Base-by-base conservation (phyloP, 1,140 invertebrate species). In the Orius insidiosus region DNA sequence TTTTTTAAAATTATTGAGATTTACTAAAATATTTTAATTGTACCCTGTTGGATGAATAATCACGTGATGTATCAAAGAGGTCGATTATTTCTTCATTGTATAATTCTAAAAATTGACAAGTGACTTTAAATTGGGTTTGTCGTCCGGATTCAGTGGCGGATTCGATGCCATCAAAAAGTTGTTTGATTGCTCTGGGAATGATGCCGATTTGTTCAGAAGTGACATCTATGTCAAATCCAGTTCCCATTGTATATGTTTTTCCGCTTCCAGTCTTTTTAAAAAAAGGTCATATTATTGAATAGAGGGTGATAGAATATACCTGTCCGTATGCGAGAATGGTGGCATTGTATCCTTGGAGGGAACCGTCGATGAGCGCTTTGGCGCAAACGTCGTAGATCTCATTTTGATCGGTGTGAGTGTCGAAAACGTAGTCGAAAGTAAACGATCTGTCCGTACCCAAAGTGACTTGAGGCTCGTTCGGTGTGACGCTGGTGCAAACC, bases 181-280 rank as follows among this genome's bases (percentile, higher is more conserved):
- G 84, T 45, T 77, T 70, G 33, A 98, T 85, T 4, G 93, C 90
- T 47, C 94, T 73, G 0, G 93, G 92, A 54, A 97, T 89, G 52
- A 97, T 93, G 2, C 94, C 93, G 42, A 76, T 67, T 50, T 79
- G 72, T 8, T 80, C 74, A 3, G 77, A 72, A 15, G 70, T 67
- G 4, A 75, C 61, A 47, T 84, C 79, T 2, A 87, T 71, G 56
- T 97, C 92, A 63, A 97, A 96, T 0, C 88, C 92, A 5, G 93
- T 97, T 14, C 95, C 95, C 95, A 98, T 98, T 0, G 92, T 93
- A 60, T 92, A 96, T 0, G 95, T 98, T 69, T 98, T 98, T 0
- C 94, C 95, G 14, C 85, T 89, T 0, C 90, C 90, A 38, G 90
- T 96, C 75, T 92, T n/a, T n/a, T n/a, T n/a, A n/a, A n/a, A n/a